Base-by-base conservation (phyloP, 2,797 vertebrate genomes). In the Hippocampus kuda region DNA sequence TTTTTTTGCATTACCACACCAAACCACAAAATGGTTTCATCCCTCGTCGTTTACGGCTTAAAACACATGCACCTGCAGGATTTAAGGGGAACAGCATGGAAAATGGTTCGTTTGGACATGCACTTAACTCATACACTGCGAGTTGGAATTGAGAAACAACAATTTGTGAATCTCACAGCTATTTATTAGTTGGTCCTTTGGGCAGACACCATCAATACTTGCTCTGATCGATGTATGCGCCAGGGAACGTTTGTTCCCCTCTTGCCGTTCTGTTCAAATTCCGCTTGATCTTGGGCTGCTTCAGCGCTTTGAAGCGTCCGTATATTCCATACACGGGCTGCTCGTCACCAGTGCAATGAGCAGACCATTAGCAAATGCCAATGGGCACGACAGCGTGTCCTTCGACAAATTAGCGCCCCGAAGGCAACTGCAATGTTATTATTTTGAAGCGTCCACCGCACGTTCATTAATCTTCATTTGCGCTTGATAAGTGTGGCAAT, bases 401-500 rank as follows among this genome's bases (percentile, higher is more conserved):
- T 85, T 84, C 85, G 81, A 86, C 84, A 89, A 88, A 89, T 89
- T 88, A 88, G 78, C 82, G 81, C 82, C 86, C 84, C 82, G 81
- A 88, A 89, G 86, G 89, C 86, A 87, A 88, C 84, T 64, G 65
- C 83, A 85, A 86, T 88, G 86, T 88, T 89, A 87, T 88, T 88
- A 84, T 89, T 87, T 85, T 88, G 81, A 85, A 75, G 84, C 76
- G 81, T 78, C 83, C 78, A 82, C 87, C 84, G 86, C 87, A 76
- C 84, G 85, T 89, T 87, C 87, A 89, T 90, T 88, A 87, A 88
- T 91, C 88, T 89, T 88, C 82, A 88, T 89, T 90, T 89, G 79
- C 76, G 75, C 78, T 77, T 88, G 85, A 86, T 88, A 85, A 88
- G 86, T 84, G 81, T 88, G 85, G 83, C 83, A 87, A 88, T 88